phyloP scores from a whole-genome alignment of 2,113 vertebrate genomes.

The Nestor notabilis region DNA sequence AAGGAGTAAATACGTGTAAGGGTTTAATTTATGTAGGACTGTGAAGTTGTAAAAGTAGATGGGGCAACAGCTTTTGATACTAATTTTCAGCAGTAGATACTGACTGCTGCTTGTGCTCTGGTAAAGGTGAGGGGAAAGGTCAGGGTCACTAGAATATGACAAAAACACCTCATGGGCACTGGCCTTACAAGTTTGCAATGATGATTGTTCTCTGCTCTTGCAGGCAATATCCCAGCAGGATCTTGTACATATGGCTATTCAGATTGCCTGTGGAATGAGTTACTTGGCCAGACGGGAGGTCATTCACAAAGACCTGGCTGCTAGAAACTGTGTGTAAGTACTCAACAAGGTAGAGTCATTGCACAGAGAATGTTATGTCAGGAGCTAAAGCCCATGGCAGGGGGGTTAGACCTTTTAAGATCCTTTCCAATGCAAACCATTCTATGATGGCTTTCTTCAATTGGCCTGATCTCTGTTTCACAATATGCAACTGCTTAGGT shows the following conservation, averaged over 20 bases:
- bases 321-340: slow-evolving; percentile 98
- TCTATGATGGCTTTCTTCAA: not conserved
- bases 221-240: slow-evolving; percentile 98
- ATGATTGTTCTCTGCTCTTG: slow-evolving; percentile 22
- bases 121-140: not conserved
- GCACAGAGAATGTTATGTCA: rapidly evolving
- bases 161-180: not conserved
- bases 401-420: not conserved
- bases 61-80: not conserved
- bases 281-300: slow-evolving; percentile 96
- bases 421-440: not conserved
- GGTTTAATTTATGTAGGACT: not conserved
- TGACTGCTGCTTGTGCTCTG: not conserved
- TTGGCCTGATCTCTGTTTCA: not conserved
- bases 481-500: rapidly evolving
- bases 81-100: not conserved
- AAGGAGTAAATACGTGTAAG: not conserved
- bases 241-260: slow-evolving; percentile 98
- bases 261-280: slow-evolving; percentile 99
- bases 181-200: not conserved
- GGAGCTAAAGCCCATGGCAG: not conserved
- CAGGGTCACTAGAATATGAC: not conserved
- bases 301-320: slow-evolving; percentile 97
- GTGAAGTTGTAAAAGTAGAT: not conserved
- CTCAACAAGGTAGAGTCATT: not conserved